Evolutionary conservation across 2,113 vertebrate species (phyloP), one percentile per base, ranked within the genome.

Genomic region (Stictonetta naevosa): DNA sequence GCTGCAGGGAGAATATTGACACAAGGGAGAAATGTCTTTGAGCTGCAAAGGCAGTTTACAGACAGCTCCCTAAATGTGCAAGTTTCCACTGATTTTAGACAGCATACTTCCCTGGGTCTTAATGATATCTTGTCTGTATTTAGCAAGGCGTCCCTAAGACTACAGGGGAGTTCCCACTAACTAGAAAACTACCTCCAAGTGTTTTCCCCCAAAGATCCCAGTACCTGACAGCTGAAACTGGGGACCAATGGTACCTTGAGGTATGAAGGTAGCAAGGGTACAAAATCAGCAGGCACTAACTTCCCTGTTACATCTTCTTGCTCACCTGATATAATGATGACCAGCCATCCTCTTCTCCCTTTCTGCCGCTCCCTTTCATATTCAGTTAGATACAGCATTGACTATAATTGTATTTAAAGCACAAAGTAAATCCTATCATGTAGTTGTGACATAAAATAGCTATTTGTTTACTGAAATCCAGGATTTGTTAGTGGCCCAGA

Each of bases 351-450:
- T 58, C 23, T 50, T 81, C 40, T 28, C 48, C 34, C 18, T 6
- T 3, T 1, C 20, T 0, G 0, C 50, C 60, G 48, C 31, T 38
- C 16, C 7, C 13, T 79, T 89, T 36, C n/a, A 15, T 38, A 15
- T 76, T 59, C 64, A 38, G 48, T 71, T 71, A 52, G 46, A 28
- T 33, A 25, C 16, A 69, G 53, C 28, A 34, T 13, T 73, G 48
- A 14, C 22, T 83, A 5, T 64, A 55, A n/a, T 8, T 74, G 12
- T 40, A 34, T 62, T 80, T 80, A 74, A 74, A 80, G 25, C 22
- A 82, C 18, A 34, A 25, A 42, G 18, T 28, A 66, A 64, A 90
- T 95, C 83, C 3, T 26, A 76, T 50, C 59, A 53, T 14, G 31
- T 10, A 17, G 1, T 23, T 74, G 28, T 67, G 34, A 40, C 50